Evolutionary conservation across 2,113 vertebrate genomes (phyloP).

Genomic region (Scolopax mira): DNA sequence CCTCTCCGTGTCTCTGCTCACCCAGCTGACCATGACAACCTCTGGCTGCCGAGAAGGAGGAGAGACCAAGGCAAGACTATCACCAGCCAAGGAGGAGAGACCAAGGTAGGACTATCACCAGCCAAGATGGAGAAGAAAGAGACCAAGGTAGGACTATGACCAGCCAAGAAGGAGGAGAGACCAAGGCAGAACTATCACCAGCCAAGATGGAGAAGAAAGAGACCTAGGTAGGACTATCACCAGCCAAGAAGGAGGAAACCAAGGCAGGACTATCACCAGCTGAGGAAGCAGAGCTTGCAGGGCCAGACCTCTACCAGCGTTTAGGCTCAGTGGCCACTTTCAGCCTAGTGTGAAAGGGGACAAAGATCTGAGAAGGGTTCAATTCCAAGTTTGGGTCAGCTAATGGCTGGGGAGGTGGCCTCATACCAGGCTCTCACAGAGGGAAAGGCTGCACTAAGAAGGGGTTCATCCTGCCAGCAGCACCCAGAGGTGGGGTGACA

Average conservation of each 20-base stretch:
- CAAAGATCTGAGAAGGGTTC: not conserved
- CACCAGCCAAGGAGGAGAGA: too few relatives aligned
- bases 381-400: not conserved
- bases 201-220: not conserved
- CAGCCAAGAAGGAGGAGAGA: not conserved
- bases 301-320: not conserved
- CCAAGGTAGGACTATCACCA: too few relatives aligned
- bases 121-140: not conserved
- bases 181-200: not conserved
- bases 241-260: not conserved
- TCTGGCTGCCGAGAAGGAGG: too few relatives aligned
- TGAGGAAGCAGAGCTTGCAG: not conserved
- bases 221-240: not conserved
- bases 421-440: accelerated
- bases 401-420: not conserved
- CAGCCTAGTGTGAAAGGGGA: not conserved
- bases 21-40: not conserved
- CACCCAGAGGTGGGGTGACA: not conserved
- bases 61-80: too few relatives aligned
- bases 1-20: accelerated
- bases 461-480: not conserved
- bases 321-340: not conserved
- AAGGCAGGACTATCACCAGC: not conserved
- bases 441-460: not conserved
- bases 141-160: not conserved